Evolutionary conservation across 2,888 invertebrate genomes (phyloP).

Genomic region (Notodonta dromedarius): DNA sequence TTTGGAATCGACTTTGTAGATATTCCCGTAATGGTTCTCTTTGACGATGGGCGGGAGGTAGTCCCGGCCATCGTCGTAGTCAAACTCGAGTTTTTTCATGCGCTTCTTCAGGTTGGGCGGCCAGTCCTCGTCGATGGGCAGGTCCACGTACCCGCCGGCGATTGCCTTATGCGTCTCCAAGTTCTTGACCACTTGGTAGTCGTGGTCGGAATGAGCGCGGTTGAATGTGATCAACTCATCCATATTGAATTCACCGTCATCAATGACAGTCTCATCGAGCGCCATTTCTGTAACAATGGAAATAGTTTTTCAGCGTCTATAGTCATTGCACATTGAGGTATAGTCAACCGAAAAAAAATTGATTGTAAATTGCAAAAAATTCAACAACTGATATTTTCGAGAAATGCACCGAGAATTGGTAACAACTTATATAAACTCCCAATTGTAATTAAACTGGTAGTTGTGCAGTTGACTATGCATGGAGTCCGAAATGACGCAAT

Average conservation of each 20-base stretch:
- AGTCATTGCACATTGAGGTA: background rate
- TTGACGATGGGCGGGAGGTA: conserved; percentile 72
- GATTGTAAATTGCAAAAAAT: background rate
- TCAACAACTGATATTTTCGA: conserved; percentile 5
- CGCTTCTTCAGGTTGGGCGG: conserved; percentile 81
- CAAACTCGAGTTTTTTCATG: conserved; percentile 75
- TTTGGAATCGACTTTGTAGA: conserved; percentile 58
- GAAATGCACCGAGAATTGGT: conserved; percentile 14
- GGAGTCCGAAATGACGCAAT: conserved; percentile 29
- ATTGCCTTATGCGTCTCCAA: conserved; percentile 53
- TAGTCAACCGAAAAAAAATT: background rate
- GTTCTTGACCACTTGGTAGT: conserved; percentile 75
- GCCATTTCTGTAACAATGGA: conserved; percentile 61
- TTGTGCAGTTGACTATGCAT: conserved; percentile 29
- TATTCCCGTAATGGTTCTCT: conserved; percentile 70
- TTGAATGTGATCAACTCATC: conserved; percentile 85
- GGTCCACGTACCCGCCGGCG: conserved; percentile 79
- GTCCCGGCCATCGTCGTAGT: conserved; percentile 70
- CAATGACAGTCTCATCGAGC: conserved; percentile 79
- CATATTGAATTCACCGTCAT: conserved; percentile 85
- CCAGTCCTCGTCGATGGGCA: conserved; percentile 85
- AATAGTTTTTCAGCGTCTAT: conserved; percentile 4
- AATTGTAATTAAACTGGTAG: conserved; percentile 15
- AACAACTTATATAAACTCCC: conserved; percentile 24
- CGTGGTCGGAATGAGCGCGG: conserved; percentile 77